These are phyloP conservation scores for Tachysurus vachellii DNA, from an alignment of 2,113 vertebrate genomes.

Conservation along the genomic window DNA sequence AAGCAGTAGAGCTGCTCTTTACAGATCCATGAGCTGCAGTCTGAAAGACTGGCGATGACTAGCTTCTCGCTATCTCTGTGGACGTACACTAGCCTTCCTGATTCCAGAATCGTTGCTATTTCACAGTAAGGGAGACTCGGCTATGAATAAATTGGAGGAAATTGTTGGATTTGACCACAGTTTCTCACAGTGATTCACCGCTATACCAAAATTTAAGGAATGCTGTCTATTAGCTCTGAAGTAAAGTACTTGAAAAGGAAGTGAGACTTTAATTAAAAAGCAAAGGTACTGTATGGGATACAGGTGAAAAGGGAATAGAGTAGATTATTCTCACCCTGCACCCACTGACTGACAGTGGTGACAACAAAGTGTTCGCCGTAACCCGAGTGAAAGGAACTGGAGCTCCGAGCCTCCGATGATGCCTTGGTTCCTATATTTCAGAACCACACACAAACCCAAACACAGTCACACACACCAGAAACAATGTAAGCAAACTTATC, in stretches of 20 bases:
- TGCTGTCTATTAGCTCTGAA: background rate
- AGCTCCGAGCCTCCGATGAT: conserved; percentile 82
- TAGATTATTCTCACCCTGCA: conserved; percentile 81
- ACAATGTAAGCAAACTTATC: background rate
- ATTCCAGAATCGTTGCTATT: background rate
- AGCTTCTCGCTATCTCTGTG: background rate
- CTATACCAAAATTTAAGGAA: background rate
- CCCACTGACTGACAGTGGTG: conserved; percentile 87
- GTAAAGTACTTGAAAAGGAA: background rate
- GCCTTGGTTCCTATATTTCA: conserved; percentile 79
- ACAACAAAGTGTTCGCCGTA: conserved; percentile 84
- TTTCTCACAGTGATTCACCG: background rate
- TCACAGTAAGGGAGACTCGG: background rate
- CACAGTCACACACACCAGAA: conserved; percentile 25
- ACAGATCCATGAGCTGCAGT: background rate
- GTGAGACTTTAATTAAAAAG: background rate
- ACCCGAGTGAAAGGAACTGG: conserved; percentile 77
- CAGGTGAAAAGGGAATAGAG: background rate
- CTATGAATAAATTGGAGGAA: background rate
- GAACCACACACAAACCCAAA: conserved; percentile 25
- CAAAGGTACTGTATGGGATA: background rate
- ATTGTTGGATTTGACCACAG: background rate
- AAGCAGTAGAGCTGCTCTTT: background rate
- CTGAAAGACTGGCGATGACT: background rate
- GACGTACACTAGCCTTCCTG: background rate